Conservation (phyloP, 1,140 invertebrate species). For the Solenopsis invicta region DNA sequence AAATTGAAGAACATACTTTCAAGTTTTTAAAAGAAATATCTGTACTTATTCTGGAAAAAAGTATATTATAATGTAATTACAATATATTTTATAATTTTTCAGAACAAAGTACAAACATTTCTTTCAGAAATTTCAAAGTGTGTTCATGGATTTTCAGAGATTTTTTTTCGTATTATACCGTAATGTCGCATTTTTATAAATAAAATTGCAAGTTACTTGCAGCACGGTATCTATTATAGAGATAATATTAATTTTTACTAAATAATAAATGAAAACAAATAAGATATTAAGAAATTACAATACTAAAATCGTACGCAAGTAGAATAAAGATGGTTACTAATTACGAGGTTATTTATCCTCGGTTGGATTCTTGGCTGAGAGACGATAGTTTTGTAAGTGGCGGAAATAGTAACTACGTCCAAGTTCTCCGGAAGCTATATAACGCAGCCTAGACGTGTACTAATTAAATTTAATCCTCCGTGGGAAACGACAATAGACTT, state of each 20-base stretch:
- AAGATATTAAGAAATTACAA: background rate
- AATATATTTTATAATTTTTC: no score
- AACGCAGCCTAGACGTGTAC: background rate
- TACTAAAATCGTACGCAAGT: background rate
- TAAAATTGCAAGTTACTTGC: background rate
- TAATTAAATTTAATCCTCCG: constrained; percentile 35
- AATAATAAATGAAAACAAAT: background rate
- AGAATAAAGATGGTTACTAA: background rate
- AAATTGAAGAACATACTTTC: no score
- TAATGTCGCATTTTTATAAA: background rate
- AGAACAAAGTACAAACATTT: no score
- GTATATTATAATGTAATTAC: no score
- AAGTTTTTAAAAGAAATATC: no score
- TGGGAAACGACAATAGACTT: background rate
- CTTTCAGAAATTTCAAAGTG: no score
- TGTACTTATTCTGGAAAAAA: no score
- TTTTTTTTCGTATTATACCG: no score
- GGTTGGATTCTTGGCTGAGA: background rate
- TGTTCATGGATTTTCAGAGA: no score
- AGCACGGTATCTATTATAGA: background rate
- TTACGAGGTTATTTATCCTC: background rate
- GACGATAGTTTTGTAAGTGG: background rate
- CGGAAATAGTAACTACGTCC: background rate
- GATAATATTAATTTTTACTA: background rate
- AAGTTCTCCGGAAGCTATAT: background rate